phyloP scores from a whole-genome alignment of 2,113 vertebrate species.

The Ciconia stormi region DNA sequence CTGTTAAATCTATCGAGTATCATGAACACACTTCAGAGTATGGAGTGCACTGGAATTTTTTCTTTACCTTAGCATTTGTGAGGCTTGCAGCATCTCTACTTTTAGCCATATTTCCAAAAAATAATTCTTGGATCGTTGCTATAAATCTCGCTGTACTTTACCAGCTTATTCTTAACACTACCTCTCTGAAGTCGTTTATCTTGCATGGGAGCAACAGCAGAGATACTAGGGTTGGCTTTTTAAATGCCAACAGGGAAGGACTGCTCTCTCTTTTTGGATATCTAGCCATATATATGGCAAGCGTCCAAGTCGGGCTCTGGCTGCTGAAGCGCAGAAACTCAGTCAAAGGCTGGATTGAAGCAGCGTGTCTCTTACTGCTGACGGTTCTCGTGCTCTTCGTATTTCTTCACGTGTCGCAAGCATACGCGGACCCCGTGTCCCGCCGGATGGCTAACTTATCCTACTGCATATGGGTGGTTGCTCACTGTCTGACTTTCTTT shows the following conservation, averaged over 20 bases:
- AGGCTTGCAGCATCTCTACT: constrained; percentile 84
- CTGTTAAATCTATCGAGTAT: constrained; percentile 86
- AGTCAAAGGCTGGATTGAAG: constrained; percentile 79
- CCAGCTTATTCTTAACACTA: constrained; percentile 81
- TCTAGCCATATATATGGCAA: constrained; percentile 87
- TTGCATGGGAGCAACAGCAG: constrained; percentile 81
- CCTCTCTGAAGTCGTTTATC: constrained; percentile 84
- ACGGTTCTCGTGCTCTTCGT: constrained; percentile 64
- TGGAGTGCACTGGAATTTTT: constrained; percentile 97
- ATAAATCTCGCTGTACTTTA: constrained; percentile 76
- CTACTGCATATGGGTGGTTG: constrained; percentile 86
- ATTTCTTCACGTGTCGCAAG: constrained; percentile 72
- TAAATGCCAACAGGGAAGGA: constrained; percentile 92
- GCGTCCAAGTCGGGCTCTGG: constrained; percentile 87
- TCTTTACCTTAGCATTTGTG: constrained; percentile 90
- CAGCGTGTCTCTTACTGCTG: constrained; percentile 60
- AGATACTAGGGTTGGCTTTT: constrained; percentile 74
- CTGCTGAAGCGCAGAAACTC: constrained; percentile 74
- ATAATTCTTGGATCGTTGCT: constrained; percentile 79
- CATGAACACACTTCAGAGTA: constrained; percentile 93
- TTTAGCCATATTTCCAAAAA: constrained; percentile 76
- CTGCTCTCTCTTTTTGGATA: constrained; percentile 88
- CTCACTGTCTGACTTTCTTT: constrained; percentile 83
- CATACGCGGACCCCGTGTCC: constrained; percentile 80
- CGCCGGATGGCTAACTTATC: constrained; percentile 90